Base-by-base conservation (phyloP, 2,797 vertebrate species). In the Podarcis lilfordi region DNA sequence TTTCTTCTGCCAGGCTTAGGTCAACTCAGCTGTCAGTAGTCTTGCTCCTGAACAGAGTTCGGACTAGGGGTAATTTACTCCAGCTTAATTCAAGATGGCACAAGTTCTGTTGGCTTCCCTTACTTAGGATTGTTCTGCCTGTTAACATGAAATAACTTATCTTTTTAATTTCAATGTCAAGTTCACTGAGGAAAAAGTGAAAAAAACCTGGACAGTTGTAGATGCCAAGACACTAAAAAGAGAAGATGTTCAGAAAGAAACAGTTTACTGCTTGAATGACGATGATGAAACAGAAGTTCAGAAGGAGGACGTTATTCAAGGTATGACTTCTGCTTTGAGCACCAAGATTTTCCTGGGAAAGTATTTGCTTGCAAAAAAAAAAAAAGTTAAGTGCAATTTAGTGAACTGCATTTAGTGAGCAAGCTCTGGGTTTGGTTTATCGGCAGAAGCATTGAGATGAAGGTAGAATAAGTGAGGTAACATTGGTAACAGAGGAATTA, bases 221-320 rank as follows among this genome's bases (percentile, higher is more conserved):
- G 98, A 99, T 35, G 98, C 98, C 91, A 98, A 98, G 96, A 97
- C 97, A 27, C 92, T 96, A 81, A 94, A 90, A 92, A 98, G 92
- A 93, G 98, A 98, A 0, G 98, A 99, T 61, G 94, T 99, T 78
- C 97, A 95, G 89, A 98, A 93, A 93, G 99, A 99, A 95, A 98
- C 98, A 0, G 98, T 99, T 89, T 98, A 97, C 95, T 99, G 98
- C 92, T 97, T 99, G 94, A 97, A 99, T 68, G 98, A 99, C 8
- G 99, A 99, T 90, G 97, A 99, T 1, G 99, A 99, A 95, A 99
- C 98, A 0, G 99, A 99, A 94, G 96, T 99, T 94, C 95, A 95
- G 84, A 98, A 91, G 93, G 98, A 99, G 0, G 98, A 99, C 77
- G 98, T 95, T 91, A 98, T 99, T 95, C 98, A 99, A 97, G 99